Conservation (phyloP, 2,797 vertebrate genomes). For the Strix occidentalis region DNA sequence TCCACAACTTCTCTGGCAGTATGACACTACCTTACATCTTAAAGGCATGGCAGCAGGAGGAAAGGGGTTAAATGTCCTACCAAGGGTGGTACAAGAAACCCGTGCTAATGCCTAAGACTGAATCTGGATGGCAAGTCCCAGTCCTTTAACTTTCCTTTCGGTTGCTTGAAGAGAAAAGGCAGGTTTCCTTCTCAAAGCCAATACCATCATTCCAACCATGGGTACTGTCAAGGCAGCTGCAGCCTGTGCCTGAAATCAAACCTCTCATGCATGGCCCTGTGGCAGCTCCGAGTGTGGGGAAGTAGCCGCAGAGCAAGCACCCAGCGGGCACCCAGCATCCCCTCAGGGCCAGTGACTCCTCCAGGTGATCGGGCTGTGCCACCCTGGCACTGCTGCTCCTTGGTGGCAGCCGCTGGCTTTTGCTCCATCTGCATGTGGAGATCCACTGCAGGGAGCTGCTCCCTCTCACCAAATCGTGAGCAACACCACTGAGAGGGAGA, state of each 20-base stretch:
- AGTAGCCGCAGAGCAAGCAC: neutral
- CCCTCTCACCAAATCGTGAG: neutral
- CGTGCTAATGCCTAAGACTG: neutral
- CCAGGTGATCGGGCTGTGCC: neutral
- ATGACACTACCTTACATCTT: rapidly evolving
- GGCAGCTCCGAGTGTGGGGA: rapidly evolving
- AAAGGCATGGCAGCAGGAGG: neutral
- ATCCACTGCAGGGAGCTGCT: neutral
- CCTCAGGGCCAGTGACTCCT: rapidly evolving
- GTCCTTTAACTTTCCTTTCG: neutral
- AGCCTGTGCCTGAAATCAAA: neutral
- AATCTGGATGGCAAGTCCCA: neutral
- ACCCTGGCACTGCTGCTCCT: neutral
- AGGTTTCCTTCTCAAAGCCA: neutral
- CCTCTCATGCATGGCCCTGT: rapidly evolving
- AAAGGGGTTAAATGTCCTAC: neutral
- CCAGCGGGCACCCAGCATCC: rapidly evolving
- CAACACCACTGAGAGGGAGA: neutral
- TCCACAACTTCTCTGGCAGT: neutral
- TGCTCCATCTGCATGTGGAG: neutral
- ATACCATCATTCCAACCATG: neutral
- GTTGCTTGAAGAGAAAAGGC: neutral
- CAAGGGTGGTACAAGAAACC: neutral
- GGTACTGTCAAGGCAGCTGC: neutral
- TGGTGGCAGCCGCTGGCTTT: neutral